Evolutionary conservation across 64 coral and sea anemone genomes (phyloP).

Genomic region (Cladopsammia gracilis): DNA sequence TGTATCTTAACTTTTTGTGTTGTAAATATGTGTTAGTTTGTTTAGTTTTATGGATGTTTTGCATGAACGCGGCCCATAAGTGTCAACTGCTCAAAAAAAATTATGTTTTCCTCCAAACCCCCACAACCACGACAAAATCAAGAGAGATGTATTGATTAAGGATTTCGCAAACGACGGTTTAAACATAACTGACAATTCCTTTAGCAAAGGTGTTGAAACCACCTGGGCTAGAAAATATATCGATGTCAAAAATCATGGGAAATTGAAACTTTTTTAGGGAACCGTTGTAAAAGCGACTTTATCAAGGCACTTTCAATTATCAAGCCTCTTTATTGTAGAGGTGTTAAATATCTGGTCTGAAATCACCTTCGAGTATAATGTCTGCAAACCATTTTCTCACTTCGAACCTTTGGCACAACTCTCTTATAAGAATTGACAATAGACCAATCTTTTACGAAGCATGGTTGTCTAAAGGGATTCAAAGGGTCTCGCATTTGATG

Average conservation of each 20-base stretch:
- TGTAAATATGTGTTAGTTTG: too few relatives aligned
- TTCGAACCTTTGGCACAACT: neutral
- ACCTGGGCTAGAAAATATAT: slow-evolving; percentile 29
- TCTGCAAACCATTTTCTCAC: neutral
- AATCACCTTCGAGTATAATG: neutral
- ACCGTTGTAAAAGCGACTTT: slow-evolving; percentile 25
- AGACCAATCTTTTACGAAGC: neutral
- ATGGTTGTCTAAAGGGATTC: neutral
- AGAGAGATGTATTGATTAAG: slow-evolving; percentile 13
- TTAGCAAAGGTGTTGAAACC: slow-evolving; percentile 36
- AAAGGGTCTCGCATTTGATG: neutral
- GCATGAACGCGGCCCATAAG: too few relatives aligned
- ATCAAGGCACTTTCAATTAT: neutral
- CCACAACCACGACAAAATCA: slow-evolving; percentile 40
- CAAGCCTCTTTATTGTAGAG: slow-evolving; percentile 24
- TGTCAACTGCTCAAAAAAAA: too few relatives aligned
- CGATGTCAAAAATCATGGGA: slow-evolving; percentile 14
- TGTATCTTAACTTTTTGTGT: too few relatives aligned
- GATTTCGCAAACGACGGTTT: slow-evolving; percentile 26
- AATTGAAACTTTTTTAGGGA: slow-evolving; percentile 55
- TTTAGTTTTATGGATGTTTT: too few relatives aligned
- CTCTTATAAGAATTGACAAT: neutral
- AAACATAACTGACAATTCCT: slow-evolving; percentile 42
- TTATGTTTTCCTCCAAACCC: too few relatives aligned
- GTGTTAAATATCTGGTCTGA: slow-evolving; percentile 18